A percentile compares a stretch with the other conserved stretches of the same genome.
phyloP scores from a whole-genome alignment of 2,888 invertebrate species.

The Pterobdella sp. region DNA sequence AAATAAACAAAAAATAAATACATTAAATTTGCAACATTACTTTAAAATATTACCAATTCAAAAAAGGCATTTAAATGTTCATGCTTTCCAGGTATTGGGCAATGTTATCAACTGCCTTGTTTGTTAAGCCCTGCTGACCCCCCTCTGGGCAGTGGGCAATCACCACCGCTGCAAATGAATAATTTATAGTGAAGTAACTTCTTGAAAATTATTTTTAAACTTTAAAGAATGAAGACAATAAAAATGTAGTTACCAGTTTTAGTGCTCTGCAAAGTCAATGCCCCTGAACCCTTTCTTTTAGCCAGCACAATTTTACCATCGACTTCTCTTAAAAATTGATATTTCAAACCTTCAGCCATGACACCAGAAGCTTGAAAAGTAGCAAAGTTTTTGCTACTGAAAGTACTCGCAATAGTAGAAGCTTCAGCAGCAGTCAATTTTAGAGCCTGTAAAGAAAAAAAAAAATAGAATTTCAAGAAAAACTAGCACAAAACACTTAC shows the following conservation, averaged over 20 bases:
- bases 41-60: neutral
- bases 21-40: neutral
- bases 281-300: conserved; percentile 40
- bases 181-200: neutral
- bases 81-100: conserved; percentile 40
- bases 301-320: conserved; percentile 38
- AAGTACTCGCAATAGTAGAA: conserved; percentile 35
- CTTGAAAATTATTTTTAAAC: neutral
- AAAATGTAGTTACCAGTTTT: conserved; percentile 35
- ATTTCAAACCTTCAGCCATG: conserved; percentile 36
- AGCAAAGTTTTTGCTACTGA: conserved; percentile 38
- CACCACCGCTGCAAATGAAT: conserved; percentile 37
- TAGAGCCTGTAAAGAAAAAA: conserved; percentile 29
- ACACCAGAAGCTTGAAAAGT: conserved; percentile 37
- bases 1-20: neutral
- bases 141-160: conserved; percentile 40
- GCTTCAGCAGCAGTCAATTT: conserved; percentile 34
- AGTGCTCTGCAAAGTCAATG: conserved; percentile 37
- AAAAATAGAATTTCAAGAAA: neutral
- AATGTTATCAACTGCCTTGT: conserved; percentile 39
- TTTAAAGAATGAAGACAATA: neutral
- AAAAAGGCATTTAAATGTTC: conserved; percentile 35
- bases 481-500: conserved; percentile 2
- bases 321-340: conserved; percentile 41
- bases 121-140: conserved; percentile 39